Base-by-base conservation (phyloP, 1,140 invertebrate species). In the Pygmarrhopalites habei region DNA sequence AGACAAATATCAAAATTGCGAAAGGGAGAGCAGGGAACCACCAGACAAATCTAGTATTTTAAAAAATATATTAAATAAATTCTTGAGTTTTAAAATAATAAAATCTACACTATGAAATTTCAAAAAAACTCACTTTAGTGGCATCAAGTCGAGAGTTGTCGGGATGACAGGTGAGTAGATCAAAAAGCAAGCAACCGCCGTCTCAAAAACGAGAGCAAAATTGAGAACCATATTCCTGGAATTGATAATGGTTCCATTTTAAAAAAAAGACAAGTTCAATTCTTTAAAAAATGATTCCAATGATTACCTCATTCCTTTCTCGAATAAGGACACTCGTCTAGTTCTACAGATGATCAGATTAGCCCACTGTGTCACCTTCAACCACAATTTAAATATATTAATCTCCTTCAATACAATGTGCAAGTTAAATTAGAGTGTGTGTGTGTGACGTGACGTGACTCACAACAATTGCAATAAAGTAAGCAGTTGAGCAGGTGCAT, bases 11-110 rank as follows among this genome's bases (percentile, higher is more conserved):
- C 60, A 82, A 76, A n/a, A 85, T 65, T 21, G 83, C 84, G 73
- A 90, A 89, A 2, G 90, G 89, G 46, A 92, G 66, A 23, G 85
- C 84, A 26, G 85, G 84, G 70, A 88, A 81, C 83, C 87, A 92
- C 87, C 89, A 86, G 14, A 78, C 77, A 66, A 81, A 77, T 65
- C 83, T 83, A 74, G 57, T 58, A 51, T 51, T 49, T 7, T 41
- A 30, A 28, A 21, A 5, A 21, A 1, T 28, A 55, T 14, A 21
- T n/a, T 43, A 19, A 19, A 21, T 29, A 4, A 29, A n/a, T 4
- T 23, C 5, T 4, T 19, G 7, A 5, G 4, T 3, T 4, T 14
- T 19, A 19, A 32, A 21, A 21, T 43, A 35, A 25, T 52, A 49
- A n/a, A 39, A 46, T 62, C 7, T n/a, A n/a, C n/a, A n/a, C n/a